Evolutionary conservation across 1,140 invertebrate species (phyloP), one percentile per base, ranked within the genome.

Genomic region (Dendrolimus kikuchii): DNA sequence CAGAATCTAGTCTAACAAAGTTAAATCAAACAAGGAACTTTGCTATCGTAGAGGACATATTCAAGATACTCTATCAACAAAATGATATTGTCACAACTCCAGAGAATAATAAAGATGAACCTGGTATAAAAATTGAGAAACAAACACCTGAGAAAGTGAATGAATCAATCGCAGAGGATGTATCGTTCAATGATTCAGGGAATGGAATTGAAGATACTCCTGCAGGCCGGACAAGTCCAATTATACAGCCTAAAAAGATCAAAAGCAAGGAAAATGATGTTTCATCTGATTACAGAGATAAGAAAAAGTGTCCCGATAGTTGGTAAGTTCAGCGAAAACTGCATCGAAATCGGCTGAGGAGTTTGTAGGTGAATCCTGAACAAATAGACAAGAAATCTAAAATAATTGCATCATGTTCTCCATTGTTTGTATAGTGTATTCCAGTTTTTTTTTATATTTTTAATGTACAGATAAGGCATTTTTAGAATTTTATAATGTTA

Each of bases 201-300:
- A 71, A 63, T 36, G 82, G 81, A 57, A 82, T 81, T 46, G 74
- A 77, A 48, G 72, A 71, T 1, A 82, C 77, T 7, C 71, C 80
- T 0, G 73, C 71, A 0, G 80, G 76, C 5, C 62, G 78, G 6
- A 72, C 51, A 5, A 86, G 82, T 55, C 82, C 82, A 10, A 79
- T 86, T 52, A 77, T 86, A 57, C 62, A 63, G 8, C 65, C 59
- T n/a, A 81, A 69, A 51, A 81, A 77, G 47, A 7, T 64, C 5
- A 73, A 57, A 23, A 67, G 36, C 8, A 55, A 23, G 43, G 53
- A 48, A 8, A 38, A 44, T 7, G 37, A 36, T 37, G 49, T 58
- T 10, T 62, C 58, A 4, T 59, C 68, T 8, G 66, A 64, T 59
- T 59, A 53, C n/a, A 68, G 67, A 51, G 78, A 80, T 39, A 84